Evolutionary conservation across 2,797 vertebrate genomes (phyloP).

Genomic region (Gouania willdenowi): DNA sequence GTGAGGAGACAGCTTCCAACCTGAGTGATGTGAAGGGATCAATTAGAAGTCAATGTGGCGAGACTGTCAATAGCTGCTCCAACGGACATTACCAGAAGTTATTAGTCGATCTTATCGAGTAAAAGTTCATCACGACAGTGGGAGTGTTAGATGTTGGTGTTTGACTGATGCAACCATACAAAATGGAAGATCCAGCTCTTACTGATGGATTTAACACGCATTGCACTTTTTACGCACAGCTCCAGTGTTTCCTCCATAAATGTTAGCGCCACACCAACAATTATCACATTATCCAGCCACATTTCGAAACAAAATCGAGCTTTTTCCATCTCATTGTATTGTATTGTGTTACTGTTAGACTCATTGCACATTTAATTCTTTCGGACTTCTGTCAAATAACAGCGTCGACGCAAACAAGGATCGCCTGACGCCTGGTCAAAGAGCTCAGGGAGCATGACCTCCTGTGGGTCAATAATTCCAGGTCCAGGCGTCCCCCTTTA

Average conservation of each 20-base stretch:
- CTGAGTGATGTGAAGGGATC: slow-evolving; percentile 70
- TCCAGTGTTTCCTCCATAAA: no score
- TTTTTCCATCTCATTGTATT: no score
- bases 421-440: slow-evolving; percentile 55
- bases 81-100: slow-evolving; percentile 74
- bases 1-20: slow-evolving; percentile 67
- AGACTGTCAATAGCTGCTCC: slow-evolving; percentile 73
- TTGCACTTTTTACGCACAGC: slow-evolving; percentile 29
- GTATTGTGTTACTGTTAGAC: no score
- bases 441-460: slow-evolving; percentile 58
- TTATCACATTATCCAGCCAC: no score
- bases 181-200: no score
- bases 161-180: slow-evolving; percentile 60
- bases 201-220: slow-evolving; percentile 25
- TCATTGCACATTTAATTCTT: not conserved
- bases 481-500: slow-evolving; percentile 70
- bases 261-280: no score
- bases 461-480: slow-evolving; percentile 60
- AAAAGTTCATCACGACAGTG: slow-evolving; percentile 72
- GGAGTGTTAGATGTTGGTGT: slow-evolving; percentile 67
- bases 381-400: slow-evolving; percentile 43
- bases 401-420: slow-evolving; percentile 56
- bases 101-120: slow-evolving; percentile 73
- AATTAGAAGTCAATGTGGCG: slow-evolving; percentile 76
- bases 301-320: no score